Conservation (phyloP, 2,113 vertebrate genomes). For the Microcebus tavaratra region DNA sequence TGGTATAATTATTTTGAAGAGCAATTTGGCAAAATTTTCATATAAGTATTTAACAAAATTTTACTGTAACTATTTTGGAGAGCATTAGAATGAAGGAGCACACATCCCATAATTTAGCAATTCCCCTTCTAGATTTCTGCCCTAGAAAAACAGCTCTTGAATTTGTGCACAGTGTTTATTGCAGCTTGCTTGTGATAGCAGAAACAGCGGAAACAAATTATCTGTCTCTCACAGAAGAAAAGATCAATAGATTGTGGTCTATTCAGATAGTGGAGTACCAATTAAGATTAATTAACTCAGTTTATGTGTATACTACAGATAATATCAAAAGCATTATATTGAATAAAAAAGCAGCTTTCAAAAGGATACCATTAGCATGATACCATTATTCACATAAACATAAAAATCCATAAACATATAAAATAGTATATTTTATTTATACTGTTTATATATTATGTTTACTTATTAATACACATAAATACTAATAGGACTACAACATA, state of each 20-base stretch:
- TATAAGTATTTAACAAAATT: background rate
- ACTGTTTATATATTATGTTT: background rate
- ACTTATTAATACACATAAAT: background rate
- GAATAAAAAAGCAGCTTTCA: background rate
- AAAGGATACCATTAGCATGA: background rate
- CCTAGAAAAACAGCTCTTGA: conserved; percentile 5
- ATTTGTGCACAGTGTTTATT: background rate
- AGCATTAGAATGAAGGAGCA: background rate
- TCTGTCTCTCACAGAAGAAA: background rate
- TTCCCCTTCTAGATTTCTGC: background rate
- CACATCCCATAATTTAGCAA: background rate
- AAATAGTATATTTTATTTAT: background rate
- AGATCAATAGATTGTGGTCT: background rate
- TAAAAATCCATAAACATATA: background rate
- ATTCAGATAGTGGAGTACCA: background rate
- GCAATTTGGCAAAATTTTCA: background rate
- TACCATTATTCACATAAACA: background rate
- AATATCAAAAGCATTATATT: background rate
- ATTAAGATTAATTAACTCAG: background rate
- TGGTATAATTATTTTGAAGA: background rate
- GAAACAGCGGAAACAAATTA: background rate
- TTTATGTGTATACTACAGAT: background rate
- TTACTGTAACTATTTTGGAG: background rate
- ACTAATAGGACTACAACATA: background rate
- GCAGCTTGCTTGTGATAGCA: background rate